Percentiles rank a stretch among this genome's conserved stretches.
These are phyloP conservation scores for Cirrhinus mrigala DNA, from an alignment of 2,797 vertebrate species.

Conservation along the genomic window DNA sequence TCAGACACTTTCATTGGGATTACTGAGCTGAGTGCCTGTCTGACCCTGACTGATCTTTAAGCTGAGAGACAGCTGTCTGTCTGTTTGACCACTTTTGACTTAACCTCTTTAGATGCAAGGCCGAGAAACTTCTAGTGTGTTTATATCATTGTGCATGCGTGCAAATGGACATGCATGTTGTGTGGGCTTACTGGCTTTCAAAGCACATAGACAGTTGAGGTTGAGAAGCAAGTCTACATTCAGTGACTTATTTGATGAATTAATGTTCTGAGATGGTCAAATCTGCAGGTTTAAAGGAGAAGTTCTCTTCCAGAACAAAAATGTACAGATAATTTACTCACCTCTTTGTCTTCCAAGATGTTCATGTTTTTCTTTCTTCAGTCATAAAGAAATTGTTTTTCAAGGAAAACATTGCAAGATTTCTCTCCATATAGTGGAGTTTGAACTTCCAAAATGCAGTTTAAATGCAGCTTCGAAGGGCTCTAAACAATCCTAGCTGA, in stretches of 20 bases:
- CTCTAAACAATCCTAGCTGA: no score
- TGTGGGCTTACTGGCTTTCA: not conserved
- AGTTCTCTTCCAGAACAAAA: no score
- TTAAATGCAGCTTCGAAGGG: no score
- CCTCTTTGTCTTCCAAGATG: no score
- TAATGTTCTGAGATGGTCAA: not conserved
- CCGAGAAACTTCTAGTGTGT: slow-evolving; percentile 11
- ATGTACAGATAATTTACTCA: no score
- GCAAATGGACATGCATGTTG: not conserved
- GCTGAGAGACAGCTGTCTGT: slow-evolving; percentile 57
- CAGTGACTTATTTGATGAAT: not conserved
- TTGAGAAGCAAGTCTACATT: not conserved
- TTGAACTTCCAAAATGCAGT: no score
- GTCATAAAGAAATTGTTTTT: no score
- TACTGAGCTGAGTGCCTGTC: slow-evolving; percentile 52
- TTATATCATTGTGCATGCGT: not conserved
- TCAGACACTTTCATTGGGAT: slow-evolving; percentile 63
- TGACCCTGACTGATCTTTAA: slow-evolving; percentile 62
- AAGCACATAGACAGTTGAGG: not conserved
- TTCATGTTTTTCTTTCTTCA: no score
- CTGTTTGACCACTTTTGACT: slow-evolving; percentile 62
- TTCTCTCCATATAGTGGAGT: no score
- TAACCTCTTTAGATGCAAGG: slow-evolving; percentile 61
- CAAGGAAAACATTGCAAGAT: no score
- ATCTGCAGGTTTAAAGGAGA: no score